These are phyloP conservation scores for chimpanzee (Pan troglodytes) DNA, from an alignment of 2,113 vertebrate species.

Conservation along the genomic window DNA sequence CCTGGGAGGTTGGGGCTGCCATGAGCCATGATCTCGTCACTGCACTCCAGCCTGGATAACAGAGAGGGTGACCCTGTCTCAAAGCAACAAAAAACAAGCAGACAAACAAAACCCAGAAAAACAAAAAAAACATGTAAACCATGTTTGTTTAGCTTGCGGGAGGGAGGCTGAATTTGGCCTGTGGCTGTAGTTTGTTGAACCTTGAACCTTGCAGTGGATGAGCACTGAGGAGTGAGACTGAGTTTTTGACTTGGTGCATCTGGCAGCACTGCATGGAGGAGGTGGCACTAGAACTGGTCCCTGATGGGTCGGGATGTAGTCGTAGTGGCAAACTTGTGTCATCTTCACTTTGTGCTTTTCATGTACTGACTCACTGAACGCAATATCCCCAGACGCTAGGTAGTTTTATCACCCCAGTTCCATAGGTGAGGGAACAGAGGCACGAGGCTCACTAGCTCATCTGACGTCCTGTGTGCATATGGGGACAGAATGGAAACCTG, in stretches of 20 bases:
- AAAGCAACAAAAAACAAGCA: too few species aligned
- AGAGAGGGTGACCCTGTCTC: too few species aligned
- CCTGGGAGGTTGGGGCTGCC: too few species aligned
- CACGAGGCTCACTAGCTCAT: fast-evolving
- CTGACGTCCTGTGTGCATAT: fast-evolving
- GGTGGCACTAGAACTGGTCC: background rate
- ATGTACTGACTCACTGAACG: background rate
- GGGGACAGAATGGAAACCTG: background rate
- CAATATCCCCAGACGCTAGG: background rate
- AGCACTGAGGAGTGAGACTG: background rate
- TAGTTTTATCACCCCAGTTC: background rate
- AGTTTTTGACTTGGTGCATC: background rate
- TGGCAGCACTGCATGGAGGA: background rate
- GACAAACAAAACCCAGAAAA: too few species aligned
- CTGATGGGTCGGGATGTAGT: too few species aligned
- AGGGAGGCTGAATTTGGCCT: background rate
- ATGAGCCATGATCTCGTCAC: too few species aligned
- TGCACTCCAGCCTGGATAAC: too few species aligned
- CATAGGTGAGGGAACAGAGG: background rate
- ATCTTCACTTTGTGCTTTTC: background rate
- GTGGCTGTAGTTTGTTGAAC: too few species aligned
- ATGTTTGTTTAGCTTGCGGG: too few species aligned
- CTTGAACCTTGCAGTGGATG: background rate
- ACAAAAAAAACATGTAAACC: too few species aligned
- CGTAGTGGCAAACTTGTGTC: fast-evolving